Conservation (phyloP, 2,888 invertebrate genomes). For the Brachyptera putata region DNA sequence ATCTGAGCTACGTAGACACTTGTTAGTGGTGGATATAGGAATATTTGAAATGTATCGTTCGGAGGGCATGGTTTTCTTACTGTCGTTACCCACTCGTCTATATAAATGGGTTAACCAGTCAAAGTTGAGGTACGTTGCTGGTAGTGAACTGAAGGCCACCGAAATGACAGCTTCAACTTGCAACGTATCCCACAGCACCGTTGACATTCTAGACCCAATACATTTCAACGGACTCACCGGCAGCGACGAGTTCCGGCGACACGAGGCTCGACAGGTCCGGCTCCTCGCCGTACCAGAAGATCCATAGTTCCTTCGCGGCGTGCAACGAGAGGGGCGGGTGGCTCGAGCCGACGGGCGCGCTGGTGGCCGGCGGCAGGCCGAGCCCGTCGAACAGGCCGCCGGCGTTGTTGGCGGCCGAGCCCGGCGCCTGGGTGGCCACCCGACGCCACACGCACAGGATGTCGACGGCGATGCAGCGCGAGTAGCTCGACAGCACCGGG, state of each 20-base stretch:
- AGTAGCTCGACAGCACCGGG: slow-evolving; percentile 86
- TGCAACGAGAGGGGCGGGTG: slow-evolving; percentile 72
- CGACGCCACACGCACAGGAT: slow-evolving; percentile 98
- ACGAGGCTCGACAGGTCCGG: slow-evolving; percentile 83
- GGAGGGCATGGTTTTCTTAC: no score
- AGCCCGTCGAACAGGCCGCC: slow-evolving; percentile 47
- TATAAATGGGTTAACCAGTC: no score
- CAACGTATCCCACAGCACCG: no score
- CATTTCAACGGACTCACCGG: slow-evolving; percentile 66
- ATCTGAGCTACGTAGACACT: no score
- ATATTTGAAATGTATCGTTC: no score
- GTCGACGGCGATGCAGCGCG: slow-evolving; percentile 87
- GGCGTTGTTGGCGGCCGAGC: slow-evolving; percentile 45
- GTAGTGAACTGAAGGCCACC: no score
- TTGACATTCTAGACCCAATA: background rate
- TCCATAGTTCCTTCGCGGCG: slow-evolving; percentile 96
- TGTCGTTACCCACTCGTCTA: no score
- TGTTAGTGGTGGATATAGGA: no score
- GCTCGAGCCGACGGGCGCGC: slow-evolving; percentile 45
- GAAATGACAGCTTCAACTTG: no score
- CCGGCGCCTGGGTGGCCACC: slow-evolving; percentile 58
- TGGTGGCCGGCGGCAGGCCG: slow-evolving; percentile 47
- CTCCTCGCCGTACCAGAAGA: slow-evolving; percentile 99
- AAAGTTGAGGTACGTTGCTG: no score
- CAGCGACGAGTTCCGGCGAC: slow-evolving; percentile 75